Evolutionary conservation across 2,797 vertebrate species (phyloP).

Genomic region (Craterocephalus amniculus): DNA sequence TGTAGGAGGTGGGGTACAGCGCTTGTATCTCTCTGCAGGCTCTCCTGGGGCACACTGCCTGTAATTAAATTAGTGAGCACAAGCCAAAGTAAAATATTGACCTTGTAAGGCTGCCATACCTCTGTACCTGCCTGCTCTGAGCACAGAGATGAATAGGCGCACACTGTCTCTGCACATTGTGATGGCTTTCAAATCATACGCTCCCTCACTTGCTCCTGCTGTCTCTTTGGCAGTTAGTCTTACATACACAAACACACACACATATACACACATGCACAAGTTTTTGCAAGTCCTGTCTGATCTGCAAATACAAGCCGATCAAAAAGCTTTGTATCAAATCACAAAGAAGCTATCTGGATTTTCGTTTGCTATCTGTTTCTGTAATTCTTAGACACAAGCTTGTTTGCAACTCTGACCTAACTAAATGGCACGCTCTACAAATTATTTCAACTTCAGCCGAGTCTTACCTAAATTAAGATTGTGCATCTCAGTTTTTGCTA

Average conservation of each 20-base stretch:
- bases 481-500: not conserved
- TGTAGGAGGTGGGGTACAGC: slow-evolving; percentile 1
- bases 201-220: slow-evolving; percentile 50
- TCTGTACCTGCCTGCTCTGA: slow-evolving; percentile 63
- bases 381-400: not conserved
- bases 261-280: slow-evolving; percentile 7
- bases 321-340: slow-evolving; percentile 24
- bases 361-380: not conserved
- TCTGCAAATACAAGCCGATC: slow-evolving; percentile 38
- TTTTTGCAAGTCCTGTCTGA: slow-evolving; percentile 41
- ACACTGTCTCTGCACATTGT: slow-evolving; percentile 37
- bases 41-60: slow-evolving; percentile 61
- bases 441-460: not conserved
- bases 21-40: slow-evolving; percentile 50
- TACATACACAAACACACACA: slow-evolving; percentile 8
- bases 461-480: not conserved
- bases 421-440: too few species aligned
- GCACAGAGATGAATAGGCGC: slow-evolving; percentile 59
- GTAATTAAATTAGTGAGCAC: slow-evolving; percentile 79
- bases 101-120: slow-evolving; percentile 78
- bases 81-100: slow-evolving; percentile 83
- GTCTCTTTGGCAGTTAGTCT: slow-evolving; percentile 61
- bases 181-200: slow-evolving; percentile 38
- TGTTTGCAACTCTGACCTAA: not conserved
- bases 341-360: slow-evolving; percentile 8